Evolutionary conservation across 2,888 invertebrate species (phyloP).

Genomic region (Sarcophaga carnaria): DNA sequence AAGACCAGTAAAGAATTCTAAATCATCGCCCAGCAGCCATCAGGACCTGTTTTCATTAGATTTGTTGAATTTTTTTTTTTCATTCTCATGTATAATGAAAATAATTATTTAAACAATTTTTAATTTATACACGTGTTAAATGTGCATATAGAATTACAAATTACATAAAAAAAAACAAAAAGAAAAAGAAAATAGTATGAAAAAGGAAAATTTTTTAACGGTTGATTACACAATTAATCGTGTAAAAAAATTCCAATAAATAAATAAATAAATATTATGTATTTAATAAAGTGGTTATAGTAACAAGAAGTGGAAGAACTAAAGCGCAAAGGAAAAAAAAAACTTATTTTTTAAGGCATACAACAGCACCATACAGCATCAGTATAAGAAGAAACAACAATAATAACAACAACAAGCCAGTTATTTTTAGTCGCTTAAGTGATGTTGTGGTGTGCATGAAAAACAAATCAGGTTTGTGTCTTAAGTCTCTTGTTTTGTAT

Average conservation of each 20-base stretch:
- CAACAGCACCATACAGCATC: conserved; percentile 38
- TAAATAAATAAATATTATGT: conserved; percentile 14
- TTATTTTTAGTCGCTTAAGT: conserved; percentile 35
- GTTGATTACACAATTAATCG: conserved; percentile 61
- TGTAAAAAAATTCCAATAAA: conserved; percentile 15
- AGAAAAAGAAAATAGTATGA: background rate
- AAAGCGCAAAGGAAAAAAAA: conserved; percentile 11
- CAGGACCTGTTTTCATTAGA: too few relatives aligned
- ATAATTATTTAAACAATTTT: conserved; percentile 10
- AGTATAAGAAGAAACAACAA: conserved; percentile 1
- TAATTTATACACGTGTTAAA: conserved; percentile 54
- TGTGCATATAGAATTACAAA: conserved; percentile 43
- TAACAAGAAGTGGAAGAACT: background rate
- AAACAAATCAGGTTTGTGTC: conserved; percentile 71
- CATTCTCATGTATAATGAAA: background rate
- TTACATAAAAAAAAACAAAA: background rate
- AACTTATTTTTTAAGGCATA: background rate
- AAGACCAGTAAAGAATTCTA: conserved; percentile 12
- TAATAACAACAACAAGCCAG: conserved; percentile 44
- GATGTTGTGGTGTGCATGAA: conserved; percentile 40
- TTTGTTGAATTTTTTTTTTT: too few relatives aligned
- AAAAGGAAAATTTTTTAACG: conserved; percentile 53
- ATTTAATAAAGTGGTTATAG: conserved; percentile 13
- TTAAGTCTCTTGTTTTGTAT: conserved; percentile 71
- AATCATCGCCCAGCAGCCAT: background rate